Evolutionary conservation across 2,797 vertebrate genomes (phyloP).

Genomic region (Paramormyrops hopkinsi): DNA sequence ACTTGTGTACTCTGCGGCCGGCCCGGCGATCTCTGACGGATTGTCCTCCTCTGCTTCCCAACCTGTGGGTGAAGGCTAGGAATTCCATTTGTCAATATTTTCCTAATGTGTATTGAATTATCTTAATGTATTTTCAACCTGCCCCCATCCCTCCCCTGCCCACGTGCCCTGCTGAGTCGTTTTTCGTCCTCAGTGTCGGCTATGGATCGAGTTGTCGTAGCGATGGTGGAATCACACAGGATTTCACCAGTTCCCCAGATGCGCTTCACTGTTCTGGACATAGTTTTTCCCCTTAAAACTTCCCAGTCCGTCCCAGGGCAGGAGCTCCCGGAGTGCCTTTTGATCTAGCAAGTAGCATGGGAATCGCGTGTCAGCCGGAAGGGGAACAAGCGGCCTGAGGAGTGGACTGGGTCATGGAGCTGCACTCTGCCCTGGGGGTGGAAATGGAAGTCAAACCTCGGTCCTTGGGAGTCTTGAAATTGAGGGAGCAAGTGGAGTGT

Average conservation of each 20-base stretch:
- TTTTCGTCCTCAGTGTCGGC: constrained; percentile 30
- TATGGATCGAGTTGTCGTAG: not conserved
- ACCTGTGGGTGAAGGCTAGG: not conserved
- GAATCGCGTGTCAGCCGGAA: not conserved
- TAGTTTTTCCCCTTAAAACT: not conserved
- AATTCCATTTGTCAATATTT: constrained; percentile 41
- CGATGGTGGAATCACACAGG: not conserved
- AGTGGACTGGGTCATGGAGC: not conserved
- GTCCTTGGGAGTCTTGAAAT: not conserved
- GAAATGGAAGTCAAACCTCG: not conserved
- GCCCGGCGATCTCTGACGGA: not conserved
- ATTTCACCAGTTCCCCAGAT: not conserved
- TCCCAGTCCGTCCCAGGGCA: not conserved
- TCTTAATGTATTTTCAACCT: constrained; percentile 47
- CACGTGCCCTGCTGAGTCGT: constrained; percentile 6
- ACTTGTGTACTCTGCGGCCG: not conserved
- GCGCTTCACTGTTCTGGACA: not conserved
- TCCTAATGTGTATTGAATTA: constrained; percentile 63
- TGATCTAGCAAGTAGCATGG: not conserved
- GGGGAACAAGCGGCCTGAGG: not conserved
- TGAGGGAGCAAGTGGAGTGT: not conserved
- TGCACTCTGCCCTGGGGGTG: not conserved
- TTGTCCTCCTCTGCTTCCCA: not conserved
- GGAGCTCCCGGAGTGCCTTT: not conserved
- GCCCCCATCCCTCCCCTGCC: constrained; percentile 1